phyloP scores from a whole-genome alignment of 2,113 vertebrate genomes.

The Ia io region DNA sequence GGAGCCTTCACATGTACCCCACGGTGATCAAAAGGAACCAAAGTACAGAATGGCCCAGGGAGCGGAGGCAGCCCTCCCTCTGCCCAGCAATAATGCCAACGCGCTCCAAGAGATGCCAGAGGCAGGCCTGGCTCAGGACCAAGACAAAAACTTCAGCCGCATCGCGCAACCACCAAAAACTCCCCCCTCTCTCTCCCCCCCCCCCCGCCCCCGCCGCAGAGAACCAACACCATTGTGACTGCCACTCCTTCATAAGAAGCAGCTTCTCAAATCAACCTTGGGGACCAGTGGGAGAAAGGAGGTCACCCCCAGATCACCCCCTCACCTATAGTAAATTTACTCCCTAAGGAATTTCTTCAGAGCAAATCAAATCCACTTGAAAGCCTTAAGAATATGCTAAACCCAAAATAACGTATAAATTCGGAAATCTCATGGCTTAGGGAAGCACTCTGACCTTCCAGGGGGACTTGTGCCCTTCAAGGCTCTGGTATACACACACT shows the following conservation, averaged over 20 bases:
- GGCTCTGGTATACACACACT: not conserved
- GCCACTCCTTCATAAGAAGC: not conserved
- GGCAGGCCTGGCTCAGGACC: not conserved
- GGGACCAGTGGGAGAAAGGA: fast-evolving
- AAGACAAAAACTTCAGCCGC: not conserved
- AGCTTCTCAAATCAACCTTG: not conserved
- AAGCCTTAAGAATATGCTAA: not conserved
- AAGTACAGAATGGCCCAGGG: not conserved
- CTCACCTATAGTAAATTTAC: not conserved
- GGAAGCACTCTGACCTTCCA: not conserved
- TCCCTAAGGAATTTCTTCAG: not conserved
- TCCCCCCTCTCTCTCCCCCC: too few species aligned
- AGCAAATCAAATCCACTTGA: not conserved
- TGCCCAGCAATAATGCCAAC: not conserved
- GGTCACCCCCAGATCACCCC: not conserved
- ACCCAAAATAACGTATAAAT: constrained; percentile 15
- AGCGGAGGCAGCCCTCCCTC: not conserved
- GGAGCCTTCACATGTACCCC: not conserved
- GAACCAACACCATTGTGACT: not conserved
- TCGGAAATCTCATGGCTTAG: not conserved
- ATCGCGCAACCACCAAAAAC: not conserved
- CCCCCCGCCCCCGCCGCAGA: not conserved
- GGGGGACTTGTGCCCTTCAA: not conserved
- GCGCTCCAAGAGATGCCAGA: not conserved
- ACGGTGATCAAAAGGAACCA: not conserved